Evolutionary conservation across 2,888 invertebrate species (phyloP), one percentile per base, ranked within the genome.

Genomic region (Tetragonisca angustula): DNA sequence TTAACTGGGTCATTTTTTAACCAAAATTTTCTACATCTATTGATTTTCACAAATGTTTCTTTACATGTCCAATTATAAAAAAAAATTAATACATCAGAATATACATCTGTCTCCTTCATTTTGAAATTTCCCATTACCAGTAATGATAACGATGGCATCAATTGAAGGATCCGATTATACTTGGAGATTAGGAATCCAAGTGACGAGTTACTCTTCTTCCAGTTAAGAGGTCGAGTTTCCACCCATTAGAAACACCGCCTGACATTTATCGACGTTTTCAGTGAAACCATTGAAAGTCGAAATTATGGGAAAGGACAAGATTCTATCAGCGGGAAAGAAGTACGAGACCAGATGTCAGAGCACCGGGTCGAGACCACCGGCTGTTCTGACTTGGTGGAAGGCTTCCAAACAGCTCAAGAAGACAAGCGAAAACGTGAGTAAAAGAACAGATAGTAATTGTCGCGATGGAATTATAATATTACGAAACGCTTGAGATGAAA

Each of bases 301-400:
- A 92, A 98, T 98, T 92, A 94, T 97, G 90, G 97, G 97, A 71
- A 98, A 98, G 94, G 97, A 97, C 93, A 96, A 97, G 92, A 97
- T 97, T 92, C 96, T 98, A 79, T 98, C 98, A 36, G 98, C 98
- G 0, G 98, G 97, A 92, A 97, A 97, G 94, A 96, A 97, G 87
- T 98, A 98, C 95, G 97, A 98, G 92, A 96, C 98, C 84, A 98
- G 98, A 93, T 98, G 98, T 94, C 96, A 97, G 93, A 97, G 98
- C 87, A 96, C 97, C 0, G 98, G 98, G 68, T 98, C 98, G 21
- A 96, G 97, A 88, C 98, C 98, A 19, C 97, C 97, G 87, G 98
- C 98, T 2, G 95, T 96, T 84, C 97, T 98, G 93, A 97, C 97
- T 76, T 98, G 98, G 98, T 98, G 97, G 97, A 98, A 97, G 94